A percentile compares a stretch with the other conserved stretches of the same genome.
Evolutionary conservation across 2,797 vertebrate genomes (phyloP).

Genomic region (Darevskia mixta): DNA sequence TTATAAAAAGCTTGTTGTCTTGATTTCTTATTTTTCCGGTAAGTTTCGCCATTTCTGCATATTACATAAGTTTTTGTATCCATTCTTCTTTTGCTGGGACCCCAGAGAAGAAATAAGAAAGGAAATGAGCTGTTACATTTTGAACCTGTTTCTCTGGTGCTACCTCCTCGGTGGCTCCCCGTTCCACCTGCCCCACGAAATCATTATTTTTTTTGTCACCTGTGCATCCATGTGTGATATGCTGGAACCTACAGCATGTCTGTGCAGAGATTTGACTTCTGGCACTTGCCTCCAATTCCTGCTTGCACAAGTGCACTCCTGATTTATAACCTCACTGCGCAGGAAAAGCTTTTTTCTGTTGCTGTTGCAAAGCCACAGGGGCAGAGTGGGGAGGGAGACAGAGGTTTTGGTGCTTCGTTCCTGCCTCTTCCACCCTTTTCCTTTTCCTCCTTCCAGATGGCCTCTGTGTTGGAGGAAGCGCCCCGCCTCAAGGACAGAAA

Average conservation of each 20-base stretch:
- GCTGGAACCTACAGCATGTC: neutral
- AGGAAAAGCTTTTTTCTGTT: neutral
- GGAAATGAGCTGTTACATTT: neutral
- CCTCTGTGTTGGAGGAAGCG: constrained; percentile 84
- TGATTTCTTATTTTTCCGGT: too few relatives aligned
- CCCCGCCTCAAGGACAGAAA: constrained; percentile 83
- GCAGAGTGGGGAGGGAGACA: too few relatives aligned
- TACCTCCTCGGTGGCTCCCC: neutral
- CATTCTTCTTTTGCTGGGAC: too few relatives aligned
- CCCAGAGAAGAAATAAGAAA: too few relatives aligned
- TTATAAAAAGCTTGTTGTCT: too few relatives aligned
- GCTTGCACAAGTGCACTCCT: neutral
- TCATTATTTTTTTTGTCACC: neutral
- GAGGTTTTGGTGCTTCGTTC: neutral
- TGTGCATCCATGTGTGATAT: neutral
- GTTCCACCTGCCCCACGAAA: too few relatives aligned
- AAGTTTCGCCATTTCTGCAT: too few relatives aligned
- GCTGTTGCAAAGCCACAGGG: neutral
- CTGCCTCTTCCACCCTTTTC: neutral
- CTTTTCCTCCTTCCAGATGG: constrained; percentile 72
- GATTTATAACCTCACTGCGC: neutral
- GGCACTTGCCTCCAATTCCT: neutral
- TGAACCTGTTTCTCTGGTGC: too few relatives aligned
- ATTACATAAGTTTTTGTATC: too few relatives aligned
- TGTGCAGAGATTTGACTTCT: neutral